Evolutionary conservation across 1,140 invertebrate species (phyloP), one percentile per base, ranked within the genome.

Genomic region (Chionoecetes opilio): DNA sequence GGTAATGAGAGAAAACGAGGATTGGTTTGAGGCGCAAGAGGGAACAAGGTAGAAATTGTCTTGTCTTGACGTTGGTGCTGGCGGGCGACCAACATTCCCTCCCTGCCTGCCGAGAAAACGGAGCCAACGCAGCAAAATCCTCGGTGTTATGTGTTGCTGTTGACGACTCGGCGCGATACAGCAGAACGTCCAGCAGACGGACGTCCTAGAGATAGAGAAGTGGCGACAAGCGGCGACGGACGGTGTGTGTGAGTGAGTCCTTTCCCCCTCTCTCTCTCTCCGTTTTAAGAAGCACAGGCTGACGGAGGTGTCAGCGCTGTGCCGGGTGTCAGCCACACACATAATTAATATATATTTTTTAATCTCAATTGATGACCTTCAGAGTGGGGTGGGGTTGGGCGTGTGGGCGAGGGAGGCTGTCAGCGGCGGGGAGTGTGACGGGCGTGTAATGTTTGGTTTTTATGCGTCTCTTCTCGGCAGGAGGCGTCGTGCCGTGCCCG

Each of bases 41-140:
- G 63, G n/a, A 75, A 75, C 63, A 21, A 53, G 46, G 63, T 75
- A 75, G 6, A 75, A 46, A 75, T 26, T n/a, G 46, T 75, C 63
- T 26, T n/a, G 11, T 75, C 21, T 75, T 21, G 63, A 90, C 88
- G 41, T 0, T 46, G 21, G 17, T 21, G 37, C 38, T 90, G 88
- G 88, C 38, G 88, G 37, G 37, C 29, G 34, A 29, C 9, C 88
- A 17, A 90, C 32, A 90, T 90, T 90, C 35, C 88, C 46, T 17
- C 37, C 88, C 29, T 2, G 37, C 6, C 21, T 31, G 8, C 37
- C n/a, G n/a, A n/a, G n/a, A n/a, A n/a, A n/a, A n/a, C n/a, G n/a
- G n/a, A n/a, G 85, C 85, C 34, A 35, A 38, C 26, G 34, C 34
- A 31, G 32, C 31, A 31, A n/a, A 1, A 26, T n/a, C 31, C 32